Evolutionary conservation across 2,797 vertebrate genomes (phyloP).

Genomic region (Macropus fuliginosus): DNA sequence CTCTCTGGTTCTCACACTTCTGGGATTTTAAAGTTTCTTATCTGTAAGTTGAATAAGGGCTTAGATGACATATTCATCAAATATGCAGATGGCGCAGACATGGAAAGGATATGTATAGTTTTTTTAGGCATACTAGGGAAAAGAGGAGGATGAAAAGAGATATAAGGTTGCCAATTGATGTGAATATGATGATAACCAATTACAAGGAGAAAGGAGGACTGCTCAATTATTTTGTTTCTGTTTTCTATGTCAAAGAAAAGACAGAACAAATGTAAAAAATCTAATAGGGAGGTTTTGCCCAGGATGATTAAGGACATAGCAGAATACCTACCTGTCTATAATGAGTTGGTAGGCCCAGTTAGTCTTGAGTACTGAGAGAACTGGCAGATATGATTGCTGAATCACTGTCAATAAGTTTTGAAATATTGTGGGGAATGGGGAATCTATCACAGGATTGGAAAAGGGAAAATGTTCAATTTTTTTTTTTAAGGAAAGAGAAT

Average conservation of each 20-base stretch:
- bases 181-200: not conserved
- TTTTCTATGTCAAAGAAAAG: not conserved
- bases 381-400: not conserved
- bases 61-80: not conserved
- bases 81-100: not conserved
- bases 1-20: not conserved
- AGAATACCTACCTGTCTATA: not conserved
- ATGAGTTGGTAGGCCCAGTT: not conserved
- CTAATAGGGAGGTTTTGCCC: not conserved
- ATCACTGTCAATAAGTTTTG: not conserved
- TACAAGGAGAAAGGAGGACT: not conserved
- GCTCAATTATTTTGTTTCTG: not conserved
- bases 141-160: not conserved
- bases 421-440: not conserved
- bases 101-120: not conserved
- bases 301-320: not conserved
- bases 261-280: not conserved
- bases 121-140: not conserved
- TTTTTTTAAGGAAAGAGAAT: not conserved
- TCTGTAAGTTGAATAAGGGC: not conserved
- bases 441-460: not conserved
- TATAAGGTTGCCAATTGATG: not conserved
- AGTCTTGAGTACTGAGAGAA: not conserved
- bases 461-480: not conserved
- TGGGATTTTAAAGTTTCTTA: not conserved